Percentiles rank a stretch among this genome's conserved stretches.
Evolutionary conservation across 2,113 vertebrate genomes (phyloP).

Genomic region (Elanus axillaris): DNA sequence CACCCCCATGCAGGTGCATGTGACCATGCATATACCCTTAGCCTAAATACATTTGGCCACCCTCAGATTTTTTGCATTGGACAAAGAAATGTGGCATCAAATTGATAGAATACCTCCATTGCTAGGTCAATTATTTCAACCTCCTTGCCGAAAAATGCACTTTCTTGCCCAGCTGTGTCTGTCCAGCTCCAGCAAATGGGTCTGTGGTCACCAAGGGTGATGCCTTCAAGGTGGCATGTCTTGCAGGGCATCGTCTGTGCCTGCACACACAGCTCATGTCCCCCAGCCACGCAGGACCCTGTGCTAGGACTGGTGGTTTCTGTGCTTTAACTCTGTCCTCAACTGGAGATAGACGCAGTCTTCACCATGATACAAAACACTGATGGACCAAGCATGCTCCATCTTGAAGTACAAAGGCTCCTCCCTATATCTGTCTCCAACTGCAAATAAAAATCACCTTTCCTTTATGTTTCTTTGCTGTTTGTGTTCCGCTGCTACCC

Average conservation of each 20-base stretch:
- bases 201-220: not conserved
- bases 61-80: not conserved
- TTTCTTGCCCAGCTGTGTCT: not conserved
- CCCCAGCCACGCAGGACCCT: not conserved
- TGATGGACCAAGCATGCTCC: not conserved
- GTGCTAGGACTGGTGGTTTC: not conserved
- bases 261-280: not conserved
- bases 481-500: not conserved
- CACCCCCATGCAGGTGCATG: fast-evolving
- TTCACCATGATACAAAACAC: not conserved
- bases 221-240: not conserved
- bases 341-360: not conserved
- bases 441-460: not conserved
- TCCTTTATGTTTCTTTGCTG: fast-evolving
- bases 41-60: not conserved
- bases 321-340: not conserved
- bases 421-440: not conserved
- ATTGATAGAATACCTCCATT: not conserved
- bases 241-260: fast-evolving
- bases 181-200: not conserved
- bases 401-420: not conserved
- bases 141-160: not conserved
- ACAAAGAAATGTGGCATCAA: not conserved
- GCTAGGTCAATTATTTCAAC: not conserved
- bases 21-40: not conserved